Conservation (phyloP, 2,113 vertebrate species). For the Nothobranchius kuhntae region DNA sequence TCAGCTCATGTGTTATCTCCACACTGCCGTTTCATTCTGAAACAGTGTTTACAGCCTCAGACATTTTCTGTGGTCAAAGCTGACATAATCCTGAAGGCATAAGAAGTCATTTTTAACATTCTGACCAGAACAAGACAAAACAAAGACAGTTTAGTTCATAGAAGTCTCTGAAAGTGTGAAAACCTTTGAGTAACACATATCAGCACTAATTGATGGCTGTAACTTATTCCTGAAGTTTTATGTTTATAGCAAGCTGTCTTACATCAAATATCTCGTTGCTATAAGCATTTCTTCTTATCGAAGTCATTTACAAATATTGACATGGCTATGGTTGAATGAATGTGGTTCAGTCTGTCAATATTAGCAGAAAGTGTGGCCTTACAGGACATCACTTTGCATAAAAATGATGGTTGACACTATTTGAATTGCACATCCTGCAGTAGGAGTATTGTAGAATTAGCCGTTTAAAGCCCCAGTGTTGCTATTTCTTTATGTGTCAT, state of each 20-base stretch:
- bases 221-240: too few relatives aligned
- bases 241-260: too few relatives aligned
- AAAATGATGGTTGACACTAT: background rate
- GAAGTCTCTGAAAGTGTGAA: background rate
- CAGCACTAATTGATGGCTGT: too few relatives aligned
- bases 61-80: too few relatives aligned
- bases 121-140: background rate
- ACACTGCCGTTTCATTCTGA: too few relatives aligned
- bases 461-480: background rate
- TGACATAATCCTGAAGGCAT: too few relatives aligned
- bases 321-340: background rate
- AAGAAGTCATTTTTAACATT: background rate
- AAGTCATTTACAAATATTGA: constrained; percentile 38
- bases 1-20: background rate
- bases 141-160: background rate
- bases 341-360: constrained; percentile 29
- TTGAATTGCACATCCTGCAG: background rate
- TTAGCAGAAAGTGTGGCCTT: constrained; percentile 13
- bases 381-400: too few relatives aligned
- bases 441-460: background rate
- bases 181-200: too few relatives aligned
- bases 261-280: background rate
- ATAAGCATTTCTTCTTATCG: background rate
- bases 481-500: too few relatives aligned
- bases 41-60: too few relatives aligned